Base-by-base conservation (phyloP, 2,113 vertebrate genomes). In the Corydoras maculifer region DNA sequence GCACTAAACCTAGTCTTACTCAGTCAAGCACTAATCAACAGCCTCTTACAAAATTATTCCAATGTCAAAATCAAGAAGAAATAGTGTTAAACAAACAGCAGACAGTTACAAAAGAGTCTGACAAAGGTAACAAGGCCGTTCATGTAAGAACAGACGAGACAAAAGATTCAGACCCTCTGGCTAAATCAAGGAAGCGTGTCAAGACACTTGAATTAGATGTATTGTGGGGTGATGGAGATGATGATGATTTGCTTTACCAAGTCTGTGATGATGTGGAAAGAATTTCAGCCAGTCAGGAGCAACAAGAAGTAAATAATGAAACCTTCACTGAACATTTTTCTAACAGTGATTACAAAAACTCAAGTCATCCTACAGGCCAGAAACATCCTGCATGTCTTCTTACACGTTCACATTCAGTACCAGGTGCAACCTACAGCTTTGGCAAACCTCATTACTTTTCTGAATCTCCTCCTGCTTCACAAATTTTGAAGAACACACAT, bases 231-330 rank as follows among this genome's bases (percentile, higher is more conserved):
- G 82, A 89, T 5, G 71, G 71, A 30, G 90, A 90, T 4, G 93
- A 96, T 58, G 75, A 77, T 31, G 68, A 91, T 43, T 83, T 97
- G 76, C 81, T 98, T 6, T 95, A 90, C 84, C 91, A 93, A 83
- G 89, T 89, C 9, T 98, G 96, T 82, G 94, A 96, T 82, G 89
- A 89, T 32, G 76, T 96, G 73, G 96, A 98, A 87, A 91, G 82
- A 80, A 84, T 87, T 77, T 92, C 88, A 63, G 87, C 86, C 75
- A 89, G 84, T 76, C 89, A 92, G 73, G 63, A 81, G 2, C 53
- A 66, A 51, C 70, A 70, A 72, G 55, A 0, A 18, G 3, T n/a
- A 7, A 30, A 18, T 15, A 65, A 75, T 73, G 62, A 18, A 65
- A 31, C 62, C 71, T 11, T 13, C 13, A 13, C 51, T 79, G 4